Percentiles rank a stretch among this genome's conserved stretches.
Evolutionary conservation across 53 echinoderm and acorn worm species (phyloP).

Genomic region (Apostichopus leukothele): DNA sequence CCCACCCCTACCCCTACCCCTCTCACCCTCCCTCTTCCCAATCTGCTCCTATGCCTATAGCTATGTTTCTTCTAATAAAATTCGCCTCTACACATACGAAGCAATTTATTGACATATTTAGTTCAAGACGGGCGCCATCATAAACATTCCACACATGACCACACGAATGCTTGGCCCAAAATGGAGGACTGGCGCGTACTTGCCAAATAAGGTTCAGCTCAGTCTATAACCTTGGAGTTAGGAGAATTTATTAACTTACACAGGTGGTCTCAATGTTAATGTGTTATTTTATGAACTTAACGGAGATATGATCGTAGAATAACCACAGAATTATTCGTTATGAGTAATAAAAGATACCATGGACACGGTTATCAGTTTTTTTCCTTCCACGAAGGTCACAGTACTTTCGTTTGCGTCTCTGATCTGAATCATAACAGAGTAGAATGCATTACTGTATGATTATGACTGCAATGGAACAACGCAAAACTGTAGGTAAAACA

Average conservation of each 20-base stretch:
- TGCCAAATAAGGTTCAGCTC: slow-evolving; percentile 85
- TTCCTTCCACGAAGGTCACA: not conserved
- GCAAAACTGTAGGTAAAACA: no score
- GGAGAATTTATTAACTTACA: slow-evolving; percentile 65
- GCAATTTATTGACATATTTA: not conserved
- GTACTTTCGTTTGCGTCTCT: not conserved
- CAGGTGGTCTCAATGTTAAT: slow-evolving; percentile 7
- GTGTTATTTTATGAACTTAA: not conserved
- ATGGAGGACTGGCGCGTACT: slow-evolving; percentile 42
- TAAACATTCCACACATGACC: slow-evolving; percentile 41
- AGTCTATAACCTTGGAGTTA: slow-evolving; percentile 80
- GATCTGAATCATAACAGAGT: no score
- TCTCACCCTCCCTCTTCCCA: no score
- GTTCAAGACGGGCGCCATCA: slow-evolving; percentile 61
- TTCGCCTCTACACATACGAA: no score
- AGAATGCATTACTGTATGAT: no score
- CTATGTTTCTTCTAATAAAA: no score
- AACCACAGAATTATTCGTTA: not conserved
- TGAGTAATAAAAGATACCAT: slow-evolving; percentile 6
- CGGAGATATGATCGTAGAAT: not conserved
- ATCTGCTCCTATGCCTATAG: no score
- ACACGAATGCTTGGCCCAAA: slow-evolving; percentile 50
- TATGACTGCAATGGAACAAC: no score
- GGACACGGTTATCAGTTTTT: not conserved
- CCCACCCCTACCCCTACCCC: no score